Conservation (phyloP, 2,888 invertebrate genomes). For the Balanococcus diminutus region DNA sequence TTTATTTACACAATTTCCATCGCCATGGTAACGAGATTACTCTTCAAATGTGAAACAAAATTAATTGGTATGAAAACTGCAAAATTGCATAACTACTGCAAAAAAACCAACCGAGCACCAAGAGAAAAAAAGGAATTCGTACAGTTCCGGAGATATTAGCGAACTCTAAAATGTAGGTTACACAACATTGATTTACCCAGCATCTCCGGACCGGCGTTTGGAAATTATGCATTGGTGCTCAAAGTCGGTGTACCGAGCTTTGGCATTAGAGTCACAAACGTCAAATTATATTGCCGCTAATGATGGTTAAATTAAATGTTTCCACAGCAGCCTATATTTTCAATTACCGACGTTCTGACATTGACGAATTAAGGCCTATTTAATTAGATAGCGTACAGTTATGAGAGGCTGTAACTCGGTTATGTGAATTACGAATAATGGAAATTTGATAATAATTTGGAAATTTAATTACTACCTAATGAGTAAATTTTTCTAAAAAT, state of each 20-base stretch:
- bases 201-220: constrained; percentile 35
- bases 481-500: too few relatives aligned
- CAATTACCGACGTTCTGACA: not conserved
- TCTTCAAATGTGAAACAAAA: constrained; percentile 2
- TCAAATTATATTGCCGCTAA: constrained; percentile 6
- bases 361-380: constrained; percentile 12
- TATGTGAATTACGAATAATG: not conserved
- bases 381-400: not conserved
- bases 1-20: constrained; percentile 26
- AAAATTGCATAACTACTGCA: not conserved
- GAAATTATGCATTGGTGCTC: constrained; percentile 42
- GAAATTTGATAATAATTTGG: not conserved
- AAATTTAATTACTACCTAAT: too few relatives aligned
- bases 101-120: not conserved
- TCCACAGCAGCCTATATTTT: not conserved
- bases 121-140: constrained; percentile 21
- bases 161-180: constrained; percentile 51
- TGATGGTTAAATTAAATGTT: not conserved
- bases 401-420: not conserved
- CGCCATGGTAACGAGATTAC: constrained; percentile 24
- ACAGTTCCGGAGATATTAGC: constrained; percentile 49
- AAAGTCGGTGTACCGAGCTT: not conserved
- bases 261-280: not conserved
- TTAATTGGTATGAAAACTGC: constrained; percentile 2
- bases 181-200: constrained; percentile 51